These are phyloP conservation scores for Rhipidura dahli DNA, from an alignment of 2,113 vertebrate genomes.

Conservation along the genomic window DNA sequence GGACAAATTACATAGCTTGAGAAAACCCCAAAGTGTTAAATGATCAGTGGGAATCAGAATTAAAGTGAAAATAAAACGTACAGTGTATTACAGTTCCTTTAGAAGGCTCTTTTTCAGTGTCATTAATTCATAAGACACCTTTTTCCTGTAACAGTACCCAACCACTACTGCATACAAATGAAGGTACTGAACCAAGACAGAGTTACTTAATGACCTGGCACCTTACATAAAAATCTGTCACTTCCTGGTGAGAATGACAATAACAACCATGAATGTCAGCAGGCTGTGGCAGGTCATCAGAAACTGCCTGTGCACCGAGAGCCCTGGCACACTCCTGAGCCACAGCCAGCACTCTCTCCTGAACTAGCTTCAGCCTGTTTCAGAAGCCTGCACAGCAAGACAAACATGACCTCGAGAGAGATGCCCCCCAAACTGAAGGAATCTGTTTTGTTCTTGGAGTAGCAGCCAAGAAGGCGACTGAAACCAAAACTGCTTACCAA, in stretches of 20 bases:
- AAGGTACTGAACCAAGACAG: conserved; percentile 28
- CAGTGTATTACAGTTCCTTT: background rate
- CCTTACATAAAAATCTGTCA: conserved; percentile 9
- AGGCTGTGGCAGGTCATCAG: background rate
- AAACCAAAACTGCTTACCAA: background rate
- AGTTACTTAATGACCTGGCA: conserved; percentile 20
- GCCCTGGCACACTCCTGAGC: background rate
- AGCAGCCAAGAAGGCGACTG: background rate
- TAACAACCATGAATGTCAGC: background rate
- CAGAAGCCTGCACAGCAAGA: background rate
- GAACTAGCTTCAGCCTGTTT: background rate
- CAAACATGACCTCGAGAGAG: background rate
- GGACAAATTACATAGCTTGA: background rate
- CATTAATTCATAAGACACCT: background rate
- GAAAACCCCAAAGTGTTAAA: background rate
- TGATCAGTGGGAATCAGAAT: background rate
- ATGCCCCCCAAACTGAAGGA: background rate
- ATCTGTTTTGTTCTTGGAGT: background rate
- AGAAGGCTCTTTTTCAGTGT: background rate
- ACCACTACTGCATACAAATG: background rate
- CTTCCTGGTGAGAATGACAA: conserved; percentile 37
- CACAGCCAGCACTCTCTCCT: background rate
- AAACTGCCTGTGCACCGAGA: background rate
- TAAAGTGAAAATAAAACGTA: background rate
- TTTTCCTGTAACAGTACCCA: background rate